phyloP scores from a whole-genome alignment of 2,113 vertebrate genomes.

The Mirza zaza region DNA sequence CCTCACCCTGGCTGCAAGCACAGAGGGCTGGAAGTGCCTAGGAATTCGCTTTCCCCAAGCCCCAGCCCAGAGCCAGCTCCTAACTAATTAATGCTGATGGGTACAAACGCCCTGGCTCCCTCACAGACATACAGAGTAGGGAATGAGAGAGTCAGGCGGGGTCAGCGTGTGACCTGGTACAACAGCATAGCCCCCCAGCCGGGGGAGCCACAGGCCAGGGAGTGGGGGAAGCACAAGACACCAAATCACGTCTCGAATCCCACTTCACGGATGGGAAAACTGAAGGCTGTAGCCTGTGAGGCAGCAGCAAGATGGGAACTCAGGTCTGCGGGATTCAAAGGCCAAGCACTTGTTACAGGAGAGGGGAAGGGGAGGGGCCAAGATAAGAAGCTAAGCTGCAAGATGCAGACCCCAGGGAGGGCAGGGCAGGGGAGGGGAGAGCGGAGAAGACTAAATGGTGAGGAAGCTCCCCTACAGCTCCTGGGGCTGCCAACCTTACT shows the following conservation, averaged over 20 bases:
- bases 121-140: background rate
- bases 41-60: no score
- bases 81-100: background rate
- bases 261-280: background rate
- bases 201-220: background rate
- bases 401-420: background rate
- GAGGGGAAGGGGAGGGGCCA: background rate
- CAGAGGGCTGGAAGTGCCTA: background rate
- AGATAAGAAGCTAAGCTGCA: background rate
- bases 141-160: background rate
- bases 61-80: background rate
- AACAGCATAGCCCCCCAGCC: no score
- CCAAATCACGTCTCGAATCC: background rate
- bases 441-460: no score
- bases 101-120: background rate
- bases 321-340: background rate
- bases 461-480: background rate
- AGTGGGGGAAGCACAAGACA: background rate
- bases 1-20: no score
- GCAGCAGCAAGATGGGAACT: background rate
- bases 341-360: background rate
- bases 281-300: background rate
- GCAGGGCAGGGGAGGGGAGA: no score
- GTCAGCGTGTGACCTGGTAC: background rate
- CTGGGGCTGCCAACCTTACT: background rate